Conservation (phyloP, 2,797 vertebrate genomes). For the Emydoidea blandingii region DNA sequence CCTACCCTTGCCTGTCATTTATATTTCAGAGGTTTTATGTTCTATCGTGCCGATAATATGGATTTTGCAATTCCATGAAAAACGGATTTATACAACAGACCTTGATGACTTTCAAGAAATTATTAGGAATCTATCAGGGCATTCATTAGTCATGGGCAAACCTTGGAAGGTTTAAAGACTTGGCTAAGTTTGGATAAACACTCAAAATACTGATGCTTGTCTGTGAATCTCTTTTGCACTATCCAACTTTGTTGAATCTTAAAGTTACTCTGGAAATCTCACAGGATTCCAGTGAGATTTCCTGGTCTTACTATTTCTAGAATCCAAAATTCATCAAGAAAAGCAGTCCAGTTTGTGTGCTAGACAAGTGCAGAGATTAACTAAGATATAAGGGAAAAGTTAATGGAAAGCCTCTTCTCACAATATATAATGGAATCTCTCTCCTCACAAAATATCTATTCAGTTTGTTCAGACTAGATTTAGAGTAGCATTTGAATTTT, state of each 20-base stretch:
- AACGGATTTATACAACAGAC: background rate
- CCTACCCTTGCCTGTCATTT: background rate
- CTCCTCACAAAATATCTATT: background rate
- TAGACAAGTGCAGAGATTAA: background rate
- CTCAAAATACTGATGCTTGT: background rate
- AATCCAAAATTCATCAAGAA: background rate
- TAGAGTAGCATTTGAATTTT: background rate
- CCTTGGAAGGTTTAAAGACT: background rate
- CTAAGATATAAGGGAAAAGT: background rate
- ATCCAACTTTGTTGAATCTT: background rate
- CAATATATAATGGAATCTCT: background rate
- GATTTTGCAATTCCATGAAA: background rate
- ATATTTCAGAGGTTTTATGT: background rate
- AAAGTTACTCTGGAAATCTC: background rate
- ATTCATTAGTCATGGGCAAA: background rate
- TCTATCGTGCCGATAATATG: background rate
- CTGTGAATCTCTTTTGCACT: background rate
- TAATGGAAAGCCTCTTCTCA: background rate
- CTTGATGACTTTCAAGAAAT: background rate
- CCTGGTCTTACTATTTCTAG: background rate
- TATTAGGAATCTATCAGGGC: background rate
- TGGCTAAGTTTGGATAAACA: background rate
- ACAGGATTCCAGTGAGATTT: background rate
- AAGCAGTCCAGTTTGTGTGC: rapidly evolving
- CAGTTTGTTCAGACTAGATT: background rate